Conservation (phyloP, 2,888 invertebrate genomes). For the Selenia dentaria region DNA sequence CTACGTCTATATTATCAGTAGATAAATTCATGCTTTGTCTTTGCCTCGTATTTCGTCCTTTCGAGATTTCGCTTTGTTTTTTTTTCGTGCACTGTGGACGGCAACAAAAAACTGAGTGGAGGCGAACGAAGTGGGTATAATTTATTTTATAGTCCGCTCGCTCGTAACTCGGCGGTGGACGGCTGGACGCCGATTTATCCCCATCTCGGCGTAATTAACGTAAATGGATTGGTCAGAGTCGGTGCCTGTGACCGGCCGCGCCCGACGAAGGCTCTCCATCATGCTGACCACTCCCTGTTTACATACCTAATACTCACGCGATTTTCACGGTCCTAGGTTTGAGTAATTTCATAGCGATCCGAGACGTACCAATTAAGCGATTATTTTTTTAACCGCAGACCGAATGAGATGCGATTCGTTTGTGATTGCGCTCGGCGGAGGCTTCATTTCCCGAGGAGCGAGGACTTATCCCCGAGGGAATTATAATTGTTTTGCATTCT, state of each 20-base stretch:
- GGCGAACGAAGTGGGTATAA: slow-evolving; percentile 84
- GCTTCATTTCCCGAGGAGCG: slow-evolving; percentile 64
- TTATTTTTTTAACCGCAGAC: slow-evolving; percentile 69
- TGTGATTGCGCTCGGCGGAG: slow-evolving; percentile 62
- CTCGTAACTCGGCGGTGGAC: slow-evolving; percentile 83
- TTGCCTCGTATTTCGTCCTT: slow-evolving; percentile 84
- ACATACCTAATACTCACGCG: slow-evolving; percentile 38
- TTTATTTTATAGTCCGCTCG: slow-evolving; percentile 84
- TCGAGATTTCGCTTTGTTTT: slow-evolving; percentile 79
- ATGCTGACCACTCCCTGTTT: slow-evolving; percentile 56
- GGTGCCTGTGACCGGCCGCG: slow-evolving; percentile 56
- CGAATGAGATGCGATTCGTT: slow-evolving; percentile 64
- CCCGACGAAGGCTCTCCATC: slow-evolving; percentile 43
- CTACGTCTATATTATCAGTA: slow-evolving; percentile 85
- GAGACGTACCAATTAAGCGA: slow-evolving; percentile 64
- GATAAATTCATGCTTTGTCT: slow-evolving; percentile 85
- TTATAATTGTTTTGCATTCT: slow-evolving; percentile 85
- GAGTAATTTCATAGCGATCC: slow-evolving; percentile 32
- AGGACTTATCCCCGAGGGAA: slow-evolving; percentile 76
- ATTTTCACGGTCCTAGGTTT: slow-evolving; percentile 31
- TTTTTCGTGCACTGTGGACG: slow-evolving; percentile 66
- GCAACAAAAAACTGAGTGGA: slow-evolving; percentile 83
- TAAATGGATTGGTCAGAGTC: slow-evolving; percentile 81
- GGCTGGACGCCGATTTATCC: slow-evolving; percentile 83
- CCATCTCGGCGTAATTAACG: slow-evolving; percentile 82